A percentile compares a stretch with the other conserved stretches of the same genome.
phyloP scores from a whole-genome alignment of 2,797 vertebrate genomes.

The Phoebastria nigripes region DNA sequence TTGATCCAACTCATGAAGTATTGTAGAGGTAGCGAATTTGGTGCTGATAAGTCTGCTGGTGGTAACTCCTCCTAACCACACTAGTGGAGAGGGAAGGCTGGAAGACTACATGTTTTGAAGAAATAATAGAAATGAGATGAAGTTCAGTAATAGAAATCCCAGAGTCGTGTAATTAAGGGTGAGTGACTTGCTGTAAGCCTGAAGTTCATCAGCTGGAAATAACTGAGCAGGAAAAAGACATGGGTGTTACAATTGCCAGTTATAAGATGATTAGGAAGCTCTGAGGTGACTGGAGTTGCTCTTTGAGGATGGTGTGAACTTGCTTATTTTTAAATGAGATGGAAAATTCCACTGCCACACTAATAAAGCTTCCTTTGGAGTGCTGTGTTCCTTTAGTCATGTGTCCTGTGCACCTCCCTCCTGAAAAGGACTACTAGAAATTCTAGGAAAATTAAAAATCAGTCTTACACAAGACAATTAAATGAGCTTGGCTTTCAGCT shows the following conservation, averaged over 20 bases:
- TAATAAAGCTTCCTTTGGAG: background rate
- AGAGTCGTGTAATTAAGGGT: background rate
- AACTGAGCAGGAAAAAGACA: background rate
- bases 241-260: background rate
- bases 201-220: background rate
- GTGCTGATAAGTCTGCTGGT: fast-evolving
- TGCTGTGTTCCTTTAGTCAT: background rate
- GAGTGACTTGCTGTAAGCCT: background rate
- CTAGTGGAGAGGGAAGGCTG: background rate
- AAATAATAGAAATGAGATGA: background rate
- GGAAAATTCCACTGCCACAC: background rate
- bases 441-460: background rate
- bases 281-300: background rate
- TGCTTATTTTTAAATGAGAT: background rate
- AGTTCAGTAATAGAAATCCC: background rate
- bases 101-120: background rate
- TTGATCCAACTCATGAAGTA: background rate
- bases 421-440: background rate
- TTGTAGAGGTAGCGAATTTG: background rate
- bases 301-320: background rate
- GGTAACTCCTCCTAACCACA: background rate
- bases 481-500: background rate
- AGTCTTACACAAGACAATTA: background rate
- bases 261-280: background rate
- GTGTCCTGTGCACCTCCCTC: background rate